Conservation (phyloP, 2,797 vertebrate genomes). For the Sebastiscus albofasciatus region DNA sequence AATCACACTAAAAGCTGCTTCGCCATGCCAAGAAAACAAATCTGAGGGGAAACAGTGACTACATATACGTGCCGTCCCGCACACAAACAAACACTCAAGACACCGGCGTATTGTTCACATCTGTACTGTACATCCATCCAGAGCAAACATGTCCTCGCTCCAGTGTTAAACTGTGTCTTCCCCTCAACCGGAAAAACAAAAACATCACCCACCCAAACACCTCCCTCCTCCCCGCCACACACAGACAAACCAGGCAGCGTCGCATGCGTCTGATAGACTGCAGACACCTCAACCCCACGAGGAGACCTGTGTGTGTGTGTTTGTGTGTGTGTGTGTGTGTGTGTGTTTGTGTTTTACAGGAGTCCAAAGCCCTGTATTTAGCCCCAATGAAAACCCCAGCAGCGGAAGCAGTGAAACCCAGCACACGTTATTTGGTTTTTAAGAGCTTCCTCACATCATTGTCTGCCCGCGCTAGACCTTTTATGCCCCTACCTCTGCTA, state of each 20-base stretch:
- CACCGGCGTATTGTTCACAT: constrained; percentile 27
- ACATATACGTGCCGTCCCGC: neutral
- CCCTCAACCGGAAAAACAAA: constrained; percentile 59
- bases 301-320: constrained; percentile 58
- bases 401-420: constrained; percentile 80
- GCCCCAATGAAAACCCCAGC: constrained; percentile 75
- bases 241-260: constrained; percentile 60
- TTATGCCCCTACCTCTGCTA: constrained; percentile 78
- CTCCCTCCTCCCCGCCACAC: constrained; percentile 57
- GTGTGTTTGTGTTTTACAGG: constrained; percentile 73
- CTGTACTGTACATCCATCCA: constrained; percentile 11
- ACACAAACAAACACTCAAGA: constrained; percentile 14
- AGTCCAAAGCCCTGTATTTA: constrained; percentile 82
- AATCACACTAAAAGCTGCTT: neutral
- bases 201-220: constrained; percentile 62
- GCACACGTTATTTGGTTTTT: constrained; percentile 80
- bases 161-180: constrained; percentile 1
- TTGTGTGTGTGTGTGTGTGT: constrained; percentile 1
- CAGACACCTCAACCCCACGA: constrained; percentile 64
- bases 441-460: constrained; percentile 83
- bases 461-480: constrained; percentile 78
- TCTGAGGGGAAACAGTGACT: constrained; percentile 12
- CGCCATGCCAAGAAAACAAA: neutral
- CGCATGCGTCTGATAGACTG: constrained; percentile 55
- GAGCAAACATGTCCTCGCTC: constrained; percentile 2